Base-by-base conservation (phyloP, 2,113 vertebrate genomes). In the Percopsis transmontana region DNA sequence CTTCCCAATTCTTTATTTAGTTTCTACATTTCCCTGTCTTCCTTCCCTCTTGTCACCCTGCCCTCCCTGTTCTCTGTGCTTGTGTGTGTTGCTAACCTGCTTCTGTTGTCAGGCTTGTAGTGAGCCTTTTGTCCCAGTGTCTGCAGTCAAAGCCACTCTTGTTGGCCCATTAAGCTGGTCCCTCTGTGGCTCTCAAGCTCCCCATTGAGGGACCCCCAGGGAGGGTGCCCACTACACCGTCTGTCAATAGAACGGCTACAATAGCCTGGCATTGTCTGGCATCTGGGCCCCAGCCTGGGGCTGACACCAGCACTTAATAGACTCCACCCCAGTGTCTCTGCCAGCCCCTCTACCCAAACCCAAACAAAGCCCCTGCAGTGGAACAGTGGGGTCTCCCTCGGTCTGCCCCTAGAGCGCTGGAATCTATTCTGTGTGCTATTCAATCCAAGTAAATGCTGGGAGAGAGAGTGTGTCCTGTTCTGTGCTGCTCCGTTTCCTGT, bases 91-190 rank as follows among this genome's bases (percentile, higher is more conserved):
- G 68, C 85, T 85, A 79, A 82, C 83, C 62, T 77, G 83, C 79
- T 79, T 62, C 67, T 50, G 71, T 81, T 80, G 70, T 84, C 66
- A 69, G 20, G 21, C 83, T 85, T 80, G 80, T 86, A 70, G 84
- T 70, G 45, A 60, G 74, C 71, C 71, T 85, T 86, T 90, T 89
- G 89, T 90, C 74, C 67, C 54, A 84, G 88, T 67, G 88, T 89
- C 82, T 79, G 79, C 80, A 83, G 80, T 90, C 85, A 89, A 89
- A 90, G 88, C 83, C 75, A 63, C 85, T 85, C 86, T 89, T 88
- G 85, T 90, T 74, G 81, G 80, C 81, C 87, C 79, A 89, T 90
- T 90, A 89, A 88, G 83, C 88, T 86, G 85, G 87, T 90, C 86
- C 86, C 85, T 82, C 72, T 61, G 42, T 27, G 81, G 82, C 88